Conservation (phyloP, 2,888 invertebrate species). For the Hypercompe scribonia region DNA sequence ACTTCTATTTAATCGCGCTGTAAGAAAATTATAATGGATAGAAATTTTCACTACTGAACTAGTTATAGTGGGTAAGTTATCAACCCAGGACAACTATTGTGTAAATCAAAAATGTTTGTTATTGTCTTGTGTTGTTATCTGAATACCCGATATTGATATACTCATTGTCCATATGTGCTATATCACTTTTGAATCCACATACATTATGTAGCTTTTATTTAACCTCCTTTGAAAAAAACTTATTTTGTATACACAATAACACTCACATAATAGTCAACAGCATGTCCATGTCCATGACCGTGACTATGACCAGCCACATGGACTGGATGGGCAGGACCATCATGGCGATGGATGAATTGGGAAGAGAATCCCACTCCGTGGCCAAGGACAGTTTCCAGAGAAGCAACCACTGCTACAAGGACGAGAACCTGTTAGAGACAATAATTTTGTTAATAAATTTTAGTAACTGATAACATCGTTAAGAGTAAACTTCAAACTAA, state of each 20-base stretch:
- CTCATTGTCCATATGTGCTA: no score
- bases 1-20: neutral
- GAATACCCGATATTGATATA: neutral
- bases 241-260: neutral
- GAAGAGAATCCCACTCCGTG: slow-evolving; percentile 74
- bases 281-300: slow-evolving; percentile 71
- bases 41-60: neutral
- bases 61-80: neutral
- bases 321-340: slow-evolving; percentile 67
- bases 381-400: slow-evolving; percentile 60
- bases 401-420: slow-evolving; percentile 60
- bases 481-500: neutral
- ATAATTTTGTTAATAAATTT: neutral
- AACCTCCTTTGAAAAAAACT: neutral
- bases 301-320: slow-evolving; percentile 55
- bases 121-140: no score
- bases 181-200: no score
- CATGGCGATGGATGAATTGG: slow-evolving; percentile 71
- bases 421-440: slow-evolving; percentile 55
- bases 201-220: no score
- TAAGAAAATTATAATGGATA: neutral
- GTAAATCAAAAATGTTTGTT: no score
- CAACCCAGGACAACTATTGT: neutral
- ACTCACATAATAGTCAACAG: slow-evolving; percentile 38
- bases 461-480: neutral